A percentile compares a stretch with the other conserved stretches of the same genome.
Conservation (phyloP, 2,888 invertebrate species). For the Helobdella robusta region DNA sequence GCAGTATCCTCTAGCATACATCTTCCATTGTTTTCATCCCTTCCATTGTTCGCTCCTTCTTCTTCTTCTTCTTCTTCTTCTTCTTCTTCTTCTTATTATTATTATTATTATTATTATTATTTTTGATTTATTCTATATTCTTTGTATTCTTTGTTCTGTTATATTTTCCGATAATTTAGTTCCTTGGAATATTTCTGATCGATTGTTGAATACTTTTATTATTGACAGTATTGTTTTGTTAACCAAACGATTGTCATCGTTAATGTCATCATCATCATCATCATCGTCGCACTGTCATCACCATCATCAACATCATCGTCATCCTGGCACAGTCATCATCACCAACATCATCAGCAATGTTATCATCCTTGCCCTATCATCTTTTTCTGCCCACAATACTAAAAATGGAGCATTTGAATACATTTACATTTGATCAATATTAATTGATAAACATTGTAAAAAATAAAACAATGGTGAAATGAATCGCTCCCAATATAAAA, state of each 20-base stretch:
- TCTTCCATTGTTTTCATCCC: no score
- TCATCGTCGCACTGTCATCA: slow-evolving; percentile 3
- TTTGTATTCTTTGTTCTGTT: not conserved
- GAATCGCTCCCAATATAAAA: no score
- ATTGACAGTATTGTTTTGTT: not conserved
- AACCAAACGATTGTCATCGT: not conserved
- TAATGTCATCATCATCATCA: not conserved
- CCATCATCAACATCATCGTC: not conserved
- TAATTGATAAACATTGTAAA: no score
- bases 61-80: slow-evolving; percentile 7
- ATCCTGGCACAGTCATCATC: not conserved
- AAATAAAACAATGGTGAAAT: no score
- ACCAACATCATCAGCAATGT: not conserved
- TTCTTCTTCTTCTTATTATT: no score
- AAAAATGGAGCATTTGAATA: not conserved
- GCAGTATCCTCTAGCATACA: no score
- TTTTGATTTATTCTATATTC: not conserved
- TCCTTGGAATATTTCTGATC: no score
- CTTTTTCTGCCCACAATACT: not conserved
- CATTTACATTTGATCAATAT: no score
- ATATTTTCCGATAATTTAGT: no score
- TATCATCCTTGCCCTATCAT: not conserved
- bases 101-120: not conserved
- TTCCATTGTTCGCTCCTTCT: not conserved
- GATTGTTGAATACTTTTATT: not conserved